These are phyloP conservation scores for Pseudomyrmex sp. DNA, from an alignment of 1,140 invertebrate genomes.

Conservation along the genomic window DNA sequence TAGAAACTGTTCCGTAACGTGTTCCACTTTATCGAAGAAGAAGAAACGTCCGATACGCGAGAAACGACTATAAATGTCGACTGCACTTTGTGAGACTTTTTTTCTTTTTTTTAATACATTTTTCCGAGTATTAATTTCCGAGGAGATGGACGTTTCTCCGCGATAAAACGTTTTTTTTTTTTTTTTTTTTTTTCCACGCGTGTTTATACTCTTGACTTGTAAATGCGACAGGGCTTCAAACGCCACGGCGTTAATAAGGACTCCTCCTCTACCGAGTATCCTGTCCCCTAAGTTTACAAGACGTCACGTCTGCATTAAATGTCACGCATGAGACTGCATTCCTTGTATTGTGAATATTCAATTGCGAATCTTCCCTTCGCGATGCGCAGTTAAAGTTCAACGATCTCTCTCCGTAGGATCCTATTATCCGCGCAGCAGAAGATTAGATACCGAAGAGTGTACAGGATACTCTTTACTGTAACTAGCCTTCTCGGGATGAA, in stretches of 20 bases:
- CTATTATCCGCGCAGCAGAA: slow-evolving; percentile 28
- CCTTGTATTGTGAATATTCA: slow-evolving; percentile 6
- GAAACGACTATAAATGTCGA: background rate
- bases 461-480: slow-evolving; percentile 23
- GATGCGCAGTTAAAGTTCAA: slow-evolving; percentile 38
- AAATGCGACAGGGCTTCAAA: background rate
- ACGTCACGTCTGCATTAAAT: slow-evolving; percentile 37
- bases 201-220: background rate
- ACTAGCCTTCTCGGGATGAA: slow-evolving; percentile 1
- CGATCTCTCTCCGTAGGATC: slow-evolving; percentile 18
- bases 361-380: slow-evolving; percentile 8
- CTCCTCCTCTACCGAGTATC: background rate
- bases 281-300: slow-evolving; percentile 8
- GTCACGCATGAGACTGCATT: slow-evolving; percentile 41
- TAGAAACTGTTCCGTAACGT: slow-evolving; percentile 36
- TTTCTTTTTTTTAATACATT: background rate
- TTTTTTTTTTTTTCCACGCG: too few relatives aligned
- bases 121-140: too few relatives aligned
- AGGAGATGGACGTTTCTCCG: too few relatives aligned
- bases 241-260: background rate
- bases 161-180: too few relatives aligned
- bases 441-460: slow-evolving; percentile 39
- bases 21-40: slow-evolving; percentile 19
- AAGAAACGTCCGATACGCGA: background rate
- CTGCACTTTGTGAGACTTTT: background rate